Evolutionary conservation across 2,888 invertebrate genomes (phyloP), one percentile per base, ranked within the genome.

Genomic region (Himalopsyche japonica): DNA sequence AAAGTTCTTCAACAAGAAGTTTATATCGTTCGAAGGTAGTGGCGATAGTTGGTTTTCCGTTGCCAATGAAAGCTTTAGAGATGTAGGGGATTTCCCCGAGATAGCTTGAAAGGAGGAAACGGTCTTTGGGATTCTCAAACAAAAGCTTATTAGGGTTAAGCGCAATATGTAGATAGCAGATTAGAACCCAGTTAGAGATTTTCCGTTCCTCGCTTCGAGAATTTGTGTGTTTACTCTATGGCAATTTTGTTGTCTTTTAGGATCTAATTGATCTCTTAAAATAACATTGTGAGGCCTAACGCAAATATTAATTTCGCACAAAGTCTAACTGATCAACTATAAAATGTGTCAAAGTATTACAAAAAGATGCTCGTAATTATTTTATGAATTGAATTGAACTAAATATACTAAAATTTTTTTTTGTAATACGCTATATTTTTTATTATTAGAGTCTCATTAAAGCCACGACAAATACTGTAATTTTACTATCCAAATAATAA

Each of bases 131-230:
- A 32, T 76, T 79, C 37, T 82, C 84, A 84, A 86, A 86, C 85
- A 86, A 86, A 84, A 83, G 85, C 85, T 85, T 85, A 85, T 85
- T 82, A 81, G 79, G 83, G 82, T 80, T 82, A 82, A 82, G 77
- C 83, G 80, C 83, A 86, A 86, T 86, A 86, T 86, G 85, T 86
- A 84, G 85, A 86, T 84, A 84, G 84, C 81, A 84, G 85, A 86
- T 86, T 57, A 57, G 57, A 57, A 57, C 57, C 57, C 57, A 57
- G 57, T 57, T 57, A 57, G 57, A 57, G 57, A 57, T 57, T 57
- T 57, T 57, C 57, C 57, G 20, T 57, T 57, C 57, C 57, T 7
- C 24, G 57, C 24, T 24, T 20, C 20, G 57, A 57, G 20, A 57
- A 57, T 57, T 57, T 57, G 57, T 57, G 57, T 57, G 57, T 24